Base-by-base conservation (phyloP, 2,113 vertebrate genomes). In the Hylia prasina region DNA sequence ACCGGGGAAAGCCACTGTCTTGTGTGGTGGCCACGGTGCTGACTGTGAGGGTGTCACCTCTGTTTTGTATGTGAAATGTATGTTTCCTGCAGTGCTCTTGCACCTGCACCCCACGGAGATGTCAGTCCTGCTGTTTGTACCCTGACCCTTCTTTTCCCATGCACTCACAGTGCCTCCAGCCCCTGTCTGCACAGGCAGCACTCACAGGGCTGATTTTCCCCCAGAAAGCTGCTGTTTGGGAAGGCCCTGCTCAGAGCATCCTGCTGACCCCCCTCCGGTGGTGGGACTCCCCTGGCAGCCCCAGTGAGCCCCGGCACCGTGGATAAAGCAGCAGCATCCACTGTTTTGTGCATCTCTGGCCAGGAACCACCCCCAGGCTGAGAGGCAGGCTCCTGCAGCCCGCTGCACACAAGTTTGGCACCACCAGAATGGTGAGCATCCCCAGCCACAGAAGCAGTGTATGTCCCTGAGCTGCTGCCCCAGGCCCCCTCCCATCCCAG, bases 401-500 rank as follows among this genome's bases (percentile, higher is more conserved):
- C 40, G 1, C 15, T 13, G 78, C 57, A 31, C 31, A 0, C 10
- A 3, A 8, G 10, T 30, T 7, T 42, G 89, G 12, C 35, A 1
- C 3, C 21, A 40, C 44, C 45, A 15, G 25, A 8, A 5, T 4
- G 10, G 1, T 28, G 40, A 77, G 44, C 19, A 39, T 13, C 12
- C 15, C 31, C n/a, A 5, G n/a, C 15, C 14, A 10, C 63, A 33
- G 56, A 2, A 28, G 3, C 37, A n/a, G 35, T 2, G n/a, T n/a
- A n/a, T n/a, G 6, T 50, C 54, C 30, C 68, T 24, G 37, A 72
- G 58, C 42, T 65, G 42, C 53, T n/a, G 51, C 28, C 28, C 13
- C 54, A n/a, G 21, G 21, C 27, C 56, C 24, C 16, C 30, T 31
- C 2, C 2, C 35, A 6, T 23, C 77, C 57, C 24, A 0, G 0